Base-by-base conservation (phyloP, 1,140 invertebrate genomes). In the Drosophila ercepeae region DNA sequence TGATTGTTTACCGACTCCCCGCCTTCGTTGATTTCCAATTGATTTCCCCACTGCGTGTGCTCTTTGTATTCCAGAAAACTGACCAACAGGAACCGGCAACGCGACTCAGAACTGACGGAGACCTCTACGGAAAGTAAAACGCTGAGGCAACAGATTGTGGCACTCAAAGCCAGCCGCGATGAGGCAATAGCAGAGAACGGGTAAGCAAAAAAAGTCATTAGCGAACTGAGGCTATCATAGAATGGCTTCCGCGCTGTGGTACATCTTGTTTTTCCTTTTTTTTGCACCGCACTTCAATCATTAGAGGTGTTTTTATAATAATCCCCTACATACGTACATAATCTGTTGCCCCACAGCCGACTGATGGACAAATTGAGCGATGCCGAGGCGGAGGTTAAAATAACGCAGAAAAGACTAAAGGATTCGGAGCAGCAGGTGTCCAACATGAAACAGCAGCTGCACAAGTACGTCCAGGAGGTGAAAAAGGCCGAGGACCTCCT, bases 381-480 rank as follows among this genome's bases (percentile, higher is more conserved):
- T 34, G 65, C 42, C 39, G 76, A 82, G 55, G 89, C 92, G 59
- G 93, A 94, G 54, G 74, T 91, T 11, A 90, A 92, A 21, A 92
- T 90, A 1, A 61, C 93, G 29, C 92, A 92, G 9, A 92, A 91
- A 27, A 93, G 94, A 63, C 89, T 95, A 4, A 93, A 94, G 55
- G 77, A 92, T 0, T 91, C 93, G 3, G 92, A 92, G 16, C 90
- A 92, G 44, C 93, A 95, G 90, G 93, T 94, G 1, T 92, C 92
- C 41, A 93, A 94, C 64, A 89, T 95, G 45, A 95, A 94, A 77
- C 90, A 92, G 48, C 94, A 95, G 81, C 77, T 95, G 46, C 94
- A 94, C 68, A 93, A 94, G 60, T 95, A 95, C 69, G 94, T 95
- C 0, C 92, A 92, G 59, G 94, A 95, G 90, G 93, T 95, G 5